Conservation (phyloP, 2,888 invertebrate genomes). For the Patella caerulea region DNA sequence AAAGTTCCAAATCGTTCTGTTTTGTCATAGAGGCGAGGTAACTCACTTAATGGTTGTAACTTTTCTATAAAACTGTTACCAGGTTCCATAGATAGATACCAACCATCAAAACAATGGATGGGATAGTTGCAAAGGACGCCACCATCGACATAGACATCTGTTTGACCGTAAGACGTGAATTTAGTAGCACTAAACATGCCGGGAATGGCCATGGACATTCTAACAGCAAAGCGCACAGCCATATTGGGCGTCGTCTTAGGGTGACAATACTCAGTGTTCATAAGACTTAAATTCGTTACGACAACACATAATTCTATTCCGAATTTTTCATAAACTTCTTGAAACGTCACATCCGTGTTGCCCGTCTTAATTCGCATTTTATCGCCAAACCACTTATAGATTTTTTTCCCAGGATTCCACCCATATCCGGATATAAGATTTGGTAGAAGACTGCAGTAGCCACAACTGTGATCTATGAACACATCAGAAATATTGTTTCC, state of each 20-base stretch:
- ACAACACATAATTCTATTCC: constrained; percentile 5
- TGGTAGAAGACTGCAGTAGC: constrained; percentile 56
- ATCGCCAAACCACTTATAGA: constrained; percentile 62
- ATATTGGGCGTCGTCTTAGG: constrained; percentile 49
- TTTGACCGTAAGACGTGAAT: constrained; percentile 33
- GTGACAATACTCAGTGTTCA: not conserved
- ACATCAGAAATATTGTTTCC: constrained; percentile 54
- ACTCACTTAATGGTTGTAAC: constrained; percentile 39
- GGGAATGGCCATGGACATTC: constrained; percentile 50
- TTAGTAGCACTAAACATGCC: constrained; percentile 40
- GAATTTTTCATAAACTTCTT: constrained; percentile 42
- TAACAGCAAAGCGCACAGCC: constrained; percentile 42
- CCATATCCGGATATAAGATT: constrained; percentile 58
- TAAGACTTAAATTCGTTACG: not conserved
- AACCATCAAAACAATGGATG: constrained; percentile 61
- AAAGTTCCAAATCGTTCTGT: constrained; percentile 43
- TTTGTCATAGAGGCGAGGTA: constrained; percentile 34
- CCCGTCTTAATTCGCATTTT: constrained; percentile 49
- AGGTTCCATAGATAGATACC: constrained; percentile 54
- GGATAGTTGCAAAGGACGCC: constrained; percentile 61
- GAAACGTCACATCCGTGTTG: constrained; percentile 53
- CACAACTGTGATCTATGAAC: constrained; percentile 53
- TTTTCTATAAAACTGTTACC: constrained; percentile 48
- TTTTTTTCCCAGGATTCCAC: constrained; percentile 61
- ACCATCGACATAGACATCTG: constrained; percentile 56